These are phyloP conservation scores for Corvus moneduloides DNA, from an alignment of 2,113 vertebrate species.

Conservation along the genomic window DNA sequence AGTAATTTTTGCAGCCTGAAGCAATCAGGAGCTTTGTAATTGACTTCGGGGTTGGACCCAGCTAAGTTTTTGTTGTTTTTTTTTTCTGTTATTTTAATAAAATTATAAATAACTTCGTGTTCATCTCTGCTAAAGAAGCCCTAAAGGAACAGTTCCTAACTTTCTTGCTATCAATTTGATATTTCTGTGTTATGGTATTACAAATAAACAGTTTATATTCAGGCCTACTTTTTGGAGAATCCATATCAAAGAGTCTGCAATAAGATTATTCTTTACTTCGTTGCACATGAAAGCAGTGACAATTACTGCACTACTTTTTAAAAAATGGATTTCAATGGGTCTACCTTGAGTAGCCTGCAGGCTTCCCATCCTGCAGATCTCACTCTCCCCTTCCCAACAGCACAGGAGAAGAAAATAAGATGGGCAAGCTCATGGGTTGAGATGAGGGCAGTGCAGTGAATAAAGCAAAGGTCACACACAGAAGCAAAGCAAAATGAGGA, in stretches of 20 bases:
- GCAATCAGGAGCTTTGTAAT: not conserved
- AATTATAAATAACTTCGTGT: not conserved
- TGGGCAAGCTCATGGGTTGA: not conserved
- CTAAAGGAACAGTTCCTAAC: not conserved
- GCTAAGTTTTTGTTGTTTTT: not conserved
- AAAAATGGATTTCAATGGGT: not conserved
- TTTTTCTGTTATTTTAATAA: not conserved
- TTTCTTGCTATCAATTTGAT: not conserved
- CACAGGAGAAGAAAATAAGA: not conserved
- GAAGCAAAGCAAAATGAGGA: not conserved
- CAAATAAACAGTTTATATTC: not conserved
- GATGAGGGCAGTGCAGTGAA: not conserved
- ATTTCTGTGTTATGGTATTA: not conserved
- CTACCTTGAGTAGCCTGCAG: not conserved
- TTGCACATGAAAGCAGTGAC: not conserved
- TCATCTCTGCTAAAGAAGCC: not conserved
- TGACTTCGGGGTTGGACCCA: not conserved
- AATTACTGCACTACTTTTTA: not conserved
- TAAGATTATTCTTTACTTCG: not conserved
- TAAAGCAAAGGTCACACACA: not conserved
- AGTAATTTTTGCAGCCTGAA: not conserved
- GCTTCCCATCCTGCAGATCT: not conserved
- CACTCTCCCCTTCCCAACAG: rapidly evolving
- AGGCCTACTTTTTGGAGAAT: not conserved
- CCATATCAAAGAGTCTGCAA: not conserved